A percentile compares a stretch with the other conserved stretches of the same genome.
These are phyloP conservation scores for Sebastes schlegelii DNA, from an alignment of 2,113 vertebrate species.

Conservation along the genomic window DNA sequence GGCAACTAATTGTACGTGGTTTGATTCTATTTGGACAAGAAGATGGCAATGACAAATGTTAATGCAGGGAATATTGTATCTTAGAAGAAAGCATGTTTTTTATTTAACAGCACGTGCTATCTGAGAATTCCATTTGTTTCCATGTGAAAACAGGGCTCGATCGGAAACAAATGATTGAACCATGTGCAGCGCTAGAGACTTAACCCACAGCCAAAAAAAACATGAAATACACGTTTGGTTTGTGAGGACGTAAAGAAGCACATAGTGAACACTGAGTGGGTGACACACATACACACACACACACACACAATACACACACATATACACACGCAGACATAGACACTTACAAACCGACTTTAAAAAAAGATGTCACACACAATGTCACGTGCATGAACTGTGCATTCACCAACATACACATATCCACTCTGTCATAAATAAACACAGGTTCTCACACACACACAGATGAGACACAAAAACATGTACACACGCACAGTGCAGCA, in stretches of 20 bases:
- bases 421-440: background rate
- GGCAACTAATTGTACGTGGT: constrained; percentile 25
- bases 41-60: constrained; percentile 52
- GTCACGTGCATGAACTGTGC: constrained; percentile 1
- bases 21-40: constrained; percentile 29
- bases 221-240: background rate
- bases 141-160: background rate
- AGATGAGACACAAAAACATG: background rate
- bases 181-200: background rate
- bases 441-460: background rate
- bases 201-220: background rate
- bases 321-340: background rate
- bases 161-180: background rate
- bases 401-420: background rate
- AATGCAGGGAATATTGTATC: background rate
- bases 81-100: background rate
- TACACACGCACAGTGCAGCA: constrained; percentile 12
- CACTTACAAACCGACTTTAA: background rate
- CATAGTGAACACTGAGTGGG: background rate
- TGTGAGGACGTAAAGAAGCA: constrained; percentile 6
- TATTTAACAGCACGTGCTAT: background rate
- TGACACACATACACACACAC: background rate
- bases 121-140: background rate
- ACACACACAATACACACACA: background rate
- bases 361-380: constrained; percentile 25